Conservation (phyloP, 2,888 invertebrate genomes). For the Tenodera sinensis region DNA sequence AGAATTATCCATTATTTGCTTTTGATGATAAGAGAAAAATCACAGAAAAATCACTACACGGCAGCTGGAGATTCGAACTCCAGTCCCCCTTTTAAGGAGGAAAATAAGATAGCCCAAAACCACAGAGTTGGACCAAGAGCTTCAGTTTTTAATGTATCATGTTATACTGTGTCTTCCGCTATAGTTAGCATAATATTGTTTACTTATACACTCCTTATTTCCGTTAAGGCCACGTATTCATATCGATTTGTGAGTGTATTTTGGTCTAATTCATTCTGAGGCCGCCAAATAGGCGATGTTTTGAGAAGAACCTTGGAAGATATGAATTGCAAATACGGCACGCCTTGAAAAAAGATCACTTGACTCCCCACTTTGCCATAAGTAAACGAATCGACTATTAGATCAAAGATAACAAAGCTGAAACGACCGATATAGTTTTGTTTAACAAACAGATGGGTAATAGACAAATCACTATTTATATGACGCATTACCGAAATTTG, state of each 20-base stretch:
- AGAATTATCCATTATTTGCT: no score
- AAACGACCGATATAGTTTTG: not conserved
- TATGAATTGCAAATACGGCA: not conserved
- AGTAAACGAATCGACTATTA: not conserved
- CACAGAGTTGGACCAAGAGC: no score
- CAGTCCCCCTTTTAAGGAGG: no score
- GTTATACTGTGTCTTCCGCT: not conserved
- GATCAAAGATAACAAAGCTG: not conserved
- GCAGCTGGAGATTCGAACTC: no score
- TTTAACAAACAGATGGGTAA: not conserved
- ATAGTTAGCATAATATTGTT: not conserved
- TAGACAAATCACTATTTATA: no score
- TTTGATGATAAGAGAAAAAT: no score
- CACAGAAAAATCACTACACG: no score
- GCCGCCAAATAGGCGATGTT: not conserved
- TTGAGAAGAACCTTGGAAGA: not conserved
- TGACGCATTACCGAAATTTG: no score
- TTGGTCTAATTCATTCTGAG: not conserved
- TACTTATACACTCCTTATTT: not conserved
- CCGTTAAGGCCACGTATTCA: not conserved
- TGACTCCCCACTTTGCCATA: not conserved
- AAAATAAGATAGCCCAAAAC: no score
- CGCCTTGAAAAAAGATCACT: not conserved
- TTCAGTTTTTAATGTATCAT: no score
- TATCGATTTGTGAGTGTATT: not conserved